phyloP scores from a whole-genome alignment of 2,797 vertebrate species.

The Diglossa cyanea region DNA sequence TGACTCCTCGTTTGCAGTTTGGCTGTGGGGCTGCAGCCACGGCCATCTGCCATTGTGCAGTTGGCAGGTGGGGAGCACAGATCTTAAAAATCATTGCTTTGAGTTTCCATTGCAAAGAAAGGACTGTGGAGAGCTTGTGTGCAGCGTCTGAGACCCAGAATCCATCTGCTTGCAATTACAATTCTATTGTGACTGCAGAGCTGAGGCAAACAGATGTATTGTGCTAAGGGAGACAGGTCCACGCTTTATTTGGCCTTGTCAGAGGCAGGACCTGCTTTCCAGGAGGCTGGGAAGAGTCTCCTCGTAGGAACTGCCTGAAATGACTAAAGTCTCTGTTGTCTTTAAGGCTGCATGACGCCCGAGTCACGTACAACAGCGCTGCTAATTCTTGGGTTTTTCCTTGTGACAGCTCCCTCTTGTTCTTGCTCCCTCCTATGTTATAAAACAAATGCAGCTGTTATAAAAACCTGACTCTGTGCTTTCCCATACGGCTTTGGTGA shows the following conservation, averaged over 20 bases:
- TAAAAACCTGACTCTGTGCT: neutral
- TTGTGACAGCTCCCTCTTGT: neutral
- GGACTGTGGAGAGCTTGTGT: neutral
- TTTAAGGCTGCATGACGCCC: neutral
- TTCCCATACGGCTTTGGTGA: neutral
- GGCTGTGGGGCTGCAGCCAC: neutral
- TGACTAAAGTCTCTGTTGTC: neutral
- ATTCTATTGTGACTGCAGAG: neutral
- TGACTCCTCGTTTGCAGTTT: neutral
- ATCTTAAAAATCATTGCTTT: neutral
- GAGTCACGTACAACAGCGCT: neutral
- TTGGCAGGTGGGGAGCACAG: conserved; percentile 1
- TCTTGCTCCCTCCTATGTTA: neutral
- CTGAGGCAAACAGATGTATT: neutral
- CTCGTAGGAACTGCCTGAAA: neutral
- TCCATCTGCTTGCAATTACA: neutral
- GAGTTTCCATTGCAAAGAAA: conserved; percentile 12
- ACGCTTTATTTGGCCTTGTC: neutral
- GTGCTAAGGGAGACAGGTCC: neutral
- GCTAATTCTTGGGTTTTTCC: neutral
- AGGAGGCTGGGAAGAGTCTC: neutral
- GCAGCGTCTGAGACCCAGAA: neutral
- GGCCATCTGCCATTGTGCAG: neutral
- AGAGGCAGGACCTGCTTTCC: neutral
- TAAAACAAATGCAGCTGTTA: neutral